Conservation (phyloP, 2,888 invertebrate species). For the Cataglyphis livida region DNA sequence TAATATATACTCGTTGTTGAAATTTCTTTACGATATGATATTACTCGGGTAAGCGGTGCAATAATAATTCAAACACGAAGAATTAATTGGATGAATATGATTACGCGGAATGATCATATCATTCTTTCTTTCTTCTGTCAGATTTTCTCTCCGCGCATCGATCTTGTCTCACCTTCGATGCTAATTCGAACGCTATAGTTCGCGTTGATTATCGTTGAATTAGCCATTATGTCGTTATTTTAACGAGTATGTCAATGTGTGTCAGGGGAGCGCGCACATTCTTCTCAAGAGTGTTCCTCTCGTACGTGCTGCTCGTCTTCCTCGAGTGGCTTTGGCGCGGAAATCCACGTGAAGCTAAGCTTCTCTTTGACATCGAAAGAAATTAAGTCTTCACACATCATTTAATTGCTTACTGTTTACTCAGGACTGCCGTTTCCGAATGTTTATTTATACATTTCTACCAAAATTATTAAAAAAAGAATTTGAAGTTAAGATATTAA, state of each 20-base stretch:
- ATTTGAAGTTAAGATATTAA: not conserved
- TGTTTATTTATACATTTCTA: not conserved
- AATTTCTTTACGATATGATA: slow-evolving; percentile 4
- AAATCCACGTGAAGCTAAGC: not conserved
- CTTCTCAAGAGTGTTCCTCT: slow-evolving; percentile 62
- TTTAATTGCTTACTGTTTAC: not conserved
- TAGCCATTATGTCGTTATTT: slow-evolving; percentile 86
- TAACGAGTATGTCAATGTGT: slow-evolving; percentile 85
- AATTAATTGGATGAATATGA: not conserved
- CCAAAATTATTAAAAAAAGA: not conserved
- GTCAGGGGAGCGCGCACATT: slow-evolving; percentile 82
- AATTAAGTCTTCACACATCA: not conserved
- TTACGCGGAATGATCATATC: not conserved
- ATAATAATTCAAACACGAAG: slow-evolving; percentile 7
- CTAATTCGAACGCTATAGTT: slow-evolving; percentile 85
- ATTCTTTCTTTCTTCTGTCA: slow-evolving; percentile 51
- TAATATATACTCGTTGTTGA: not conserved
- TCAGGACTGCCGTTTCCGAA: not conserved
- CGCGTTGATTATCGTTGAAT: slow-evolving; percentile 85
- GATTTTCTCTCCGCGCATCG: slow-evolving; percentile 44
- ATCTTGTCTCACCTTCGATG: slow-evolving; percentile 84
- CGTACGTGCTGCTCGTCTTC: slow-evolving; percentile 59
- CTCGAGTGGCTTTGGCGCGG: slow-evolving; percentile 26
- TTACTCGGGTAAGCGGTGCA: too few species aligned
- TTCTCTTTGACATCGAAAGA: not conserved